Evolutionary conservation across 2,113 vertebrate genomes (phyloP), one percentile per base, ranked within the genome.

Genomic region (Perca fluviatilis): DNA sequence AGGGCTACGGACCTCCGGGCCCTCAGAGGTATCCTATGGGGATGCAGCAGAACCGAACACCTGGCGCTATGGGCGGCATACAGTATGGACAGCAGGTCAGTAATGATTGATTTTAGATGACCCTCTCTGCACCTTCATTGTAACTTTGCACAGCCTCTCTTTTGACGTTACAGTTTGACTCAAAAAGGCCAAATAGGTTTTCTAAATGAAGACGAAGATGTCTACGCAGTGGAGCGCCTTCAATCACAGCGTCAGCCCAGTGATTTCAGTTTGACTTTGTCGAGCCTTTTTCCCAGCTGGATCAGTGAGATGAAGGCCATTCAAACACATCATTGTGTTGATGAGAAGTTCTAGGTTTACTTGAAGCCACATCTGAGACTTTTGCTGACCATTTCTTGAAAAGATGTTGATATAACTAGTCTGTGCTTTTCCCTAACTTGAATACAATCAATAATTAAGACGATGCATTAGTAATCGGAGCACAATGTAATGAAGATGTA

Each of bases 1-100:
- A 98, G 92, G 96, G 95, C 46, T 98, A 98, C 3, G 97, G 97
- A 83, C 96, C 98, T 2, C 96, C 97, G 3, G 95, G 94, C 60
- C 96, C 97, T 0, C 98, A 98, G 95, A 96, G 98, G 92, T 99
- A 99, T 69, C 97, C 97, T 7, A 97, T 99, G 96, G 96, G 94
- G 57, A 97, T 97, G 93, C 97, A 97, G 91, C 97, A 97, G 91
- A 93, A 96, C 92, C 95, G 98, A 89, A 93, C 96, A 0, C 97
- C 97, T 15, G 96, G 95, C n/a, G 16, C 95, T 25, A 97, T 99
- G 96, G 94, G 96, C 49, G 75, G 95, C 93, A 95, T 99, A 92
- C 97, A 97, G 2, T 99, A 99, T 10, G 96, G 97, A 86, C 98
- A 99, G 66, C 98, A 99, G 98, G 98, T 99, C 61, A 86, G 94